These are phyloP conservation scores for Myiagra hebetior DNA, from an alignment of 2,113 vertebrate genomes.

Conservation along the genomic window DNA sequence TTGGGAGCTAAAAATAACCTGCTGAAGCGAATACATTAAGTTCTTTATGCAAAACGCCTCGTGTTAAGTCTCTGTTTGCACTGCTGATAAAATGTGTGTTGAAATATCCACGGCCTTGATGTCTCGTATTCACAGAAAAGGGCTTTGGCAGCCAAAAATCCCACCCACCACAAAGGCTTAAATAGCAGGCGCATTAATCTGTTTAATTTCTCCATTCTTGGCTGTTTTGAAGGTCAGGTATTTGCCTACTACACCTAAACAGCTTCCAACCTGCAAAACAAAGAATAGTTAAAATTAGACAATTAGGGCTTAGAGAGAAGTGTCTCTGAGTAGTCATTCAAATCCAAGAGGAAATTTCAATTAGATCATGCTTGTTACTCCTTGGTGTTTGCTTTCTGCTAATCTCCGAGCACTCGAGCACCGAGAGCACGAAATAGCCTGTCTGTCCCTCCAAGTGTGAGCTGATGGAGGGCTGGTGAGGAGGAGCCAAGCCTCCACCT, in stretches of 20 bases:
- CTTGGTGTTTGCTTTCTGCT: not conserved
- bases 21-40: not conserved
- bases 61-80: slow-evolving; percentile 24
- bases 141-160: slow-evolving; percentile 38
- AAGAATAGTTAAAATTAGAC: not conserved
- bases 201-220: not conserved
- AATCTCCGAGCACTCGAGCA: not conserved
- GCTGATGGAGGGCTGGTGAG: not conserved
- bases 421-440: fast-evolving
- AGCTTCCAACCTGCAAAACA: not conserved
- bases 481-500: not conserved
- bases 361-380: not conserved
- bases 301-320: not conserved
- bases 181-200: not conserved
- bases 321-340: not conserved
- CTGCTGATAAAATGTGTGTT: slow-evolving; percentile 32
- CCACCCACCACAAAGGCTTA: not conserved
- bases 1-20: slow-evolving; percentile 39
- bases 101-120: slow-evolving; percentile 36
- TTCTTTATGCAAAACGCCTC: slow-evolving; percentile 14
- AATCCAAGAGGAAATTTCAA: not conserved
- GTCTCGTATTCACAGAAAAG: not conserved
- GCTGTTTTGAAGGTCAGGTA: not conserved
- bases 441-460: not conserved
- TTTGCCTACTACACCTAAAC: not conserved